Evolutionary conservation across 2,888 invertebrate genomes (phyloP).

Genomic region (Endotricha flammealis): DNA sequence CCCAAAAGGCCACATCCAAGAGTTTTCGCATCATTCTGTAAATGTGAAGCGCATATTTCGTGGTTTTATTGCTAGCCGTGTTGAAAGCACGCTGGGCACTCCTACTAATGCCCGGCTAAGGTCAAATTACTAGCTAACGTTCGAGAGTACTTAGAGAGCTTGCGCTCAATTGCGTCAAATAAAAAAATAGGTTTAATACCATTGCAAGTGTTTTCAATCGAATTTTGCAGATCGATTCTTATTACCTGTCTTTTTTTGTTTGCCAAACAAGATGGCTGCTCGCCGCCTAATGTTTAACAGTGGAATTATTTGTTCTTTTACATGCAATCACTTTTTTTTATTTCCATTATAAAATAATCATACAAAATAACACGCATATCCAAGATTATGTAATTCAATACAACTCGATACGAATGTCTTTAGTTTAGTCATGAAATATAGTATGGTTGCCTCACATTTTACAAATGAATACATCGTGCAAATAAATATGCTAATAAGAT

Average conservation of each 20-base stretch:
- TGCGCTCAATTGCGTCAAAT: constrained; percentile 51
- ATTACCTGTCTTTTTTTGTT: constrained; percentile 24
- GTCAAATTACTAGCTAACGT: constrained; percentile 60
- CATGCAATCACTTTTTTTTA: background rate
- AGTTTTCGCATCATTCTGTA: constrained; percentile 44
- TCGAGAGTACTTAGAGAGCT: constrained; percentile 54
- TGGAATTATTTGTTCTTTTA: no score
- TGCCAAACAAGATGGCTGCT: no score
- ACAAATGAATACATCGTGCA: background rate
- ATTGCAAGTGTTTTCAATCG: constrained; percentile 53
- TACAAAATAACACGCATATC: background rate
- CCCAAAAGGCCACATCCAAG: constrained; percentile 45
- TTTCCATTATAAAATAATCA: constrained; percentile 5
- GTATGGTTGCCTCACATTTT: background rate
- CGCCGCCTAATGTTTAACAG: constrained; percentile 22
- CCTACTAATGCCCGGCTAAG: constrained; percentile 60
- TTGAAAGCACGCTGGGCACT: constrained; percentile 56
- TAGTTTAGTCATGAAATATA: background rate
- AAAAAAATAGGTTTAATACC: constrained; percentile 50
- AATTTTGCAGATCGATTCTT: constrained; percentile 18
- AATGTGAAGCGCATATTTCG: constrained; percentile 49
- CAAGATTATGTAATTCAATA: background rate
- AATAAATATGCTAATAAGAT: background rate
- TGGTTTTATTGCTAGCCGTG: constrained; percentile 56
- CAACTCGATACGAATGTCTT: background rate